phyloP scores from a whole-genome alignment of 1,140 invertebrate species.

The Trichonephila clavipes region DNA sequence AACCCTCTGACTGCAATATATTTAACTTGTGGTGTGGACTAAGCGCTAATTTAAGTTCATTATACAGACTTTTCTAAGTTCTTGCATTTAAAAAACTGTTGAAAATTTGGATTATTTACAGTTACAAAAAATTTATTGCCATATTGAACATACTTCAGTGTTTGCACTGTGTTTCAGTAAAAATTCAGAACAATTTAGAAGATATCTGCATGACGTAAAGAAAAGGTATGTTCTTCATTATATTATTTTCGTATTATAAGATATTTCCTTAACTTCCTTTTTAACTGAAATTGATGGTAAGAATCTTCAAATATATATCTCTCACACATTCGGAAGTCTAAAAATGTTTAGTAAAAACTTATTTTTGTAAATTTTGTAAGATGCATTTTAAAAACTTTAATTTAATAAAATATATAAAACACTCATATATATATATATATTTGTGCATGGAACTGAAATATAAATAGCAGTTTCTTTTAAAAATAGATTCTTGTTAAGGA shows the following conservation, averaged over 20 bases:
- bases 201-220: constrained; percentile 19
- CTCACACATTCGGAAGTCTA: no score
- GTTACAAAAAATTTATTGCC: not conserved
- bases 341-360: no score
- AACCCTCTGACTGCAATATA: no score
- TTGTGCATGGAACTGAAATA: no score
- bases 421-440: no score
- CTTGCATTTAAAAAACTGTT: not conserved
- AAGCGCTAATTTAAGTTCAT: not conserved
- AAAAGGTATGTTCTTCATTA: not conserved
- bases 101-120: not conserved
- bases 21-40: not conserved
- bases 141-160: not conserved
- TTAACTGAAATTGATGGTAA: not conserved
- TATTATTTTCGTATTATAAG: no score
- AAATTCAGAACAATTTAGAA: not conserved
- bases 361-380: no score
- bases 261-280: no score
- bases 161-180: not conserved
- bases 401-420: no score
- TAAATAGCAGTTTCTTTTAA: no score
- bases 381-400: no score
- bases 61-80: not conserved
- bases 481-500: no score
- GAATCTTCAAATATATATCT: not conserved